A percentile compares a stretch with the other conserved stretches of the same genome.
These are phyloP conservation scores for zebrafish (Danio rerio) DNA, from an alignment of 2,113 vertebrate species.

Conservation along the genomic window DNA sequence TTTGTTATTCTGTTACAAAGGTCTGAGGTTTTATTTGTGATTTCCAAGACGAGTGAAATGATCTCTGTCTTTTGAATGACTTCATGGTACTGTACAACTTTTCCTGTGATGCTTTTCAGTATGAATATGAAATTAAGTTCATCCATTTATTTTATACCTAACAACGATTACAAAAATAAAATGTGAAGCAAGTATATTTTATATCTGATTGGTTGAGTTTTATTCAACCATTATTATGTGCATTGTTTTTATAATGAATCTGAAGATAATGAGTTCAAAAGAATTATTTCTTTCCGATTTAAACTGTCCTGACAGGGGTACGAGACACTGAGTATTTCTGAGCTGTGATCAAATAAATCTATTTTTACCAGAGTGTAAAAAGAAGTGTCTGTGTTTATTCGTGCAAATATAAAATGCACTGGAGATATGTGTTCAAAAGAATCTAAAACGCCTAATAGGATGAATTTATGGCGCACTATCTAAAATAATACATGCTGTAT, in stretches of 20 bases:
- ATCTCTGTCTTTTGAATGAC: slow-evolving; percentile 22
- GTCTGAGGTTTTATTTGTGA: background rate
- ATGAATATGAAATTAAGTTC: slow-evolving; percentile 8
- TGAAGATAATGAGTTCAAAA: slow-evolving; percentile 64
- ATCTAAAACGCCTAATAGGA: too few relatives aligned
- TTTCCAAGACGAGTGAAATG: background rate
- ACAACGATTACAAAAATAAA: background rate
- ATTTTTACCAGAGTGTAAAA: slow-evolving; percentile 43
- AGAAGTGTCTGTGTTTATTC: background rate
- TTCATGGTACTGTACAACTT: background rate
- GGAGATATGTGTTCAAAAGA: too few relatives aligned
- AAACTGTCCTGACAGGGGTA: slow-evolving; percentile 13
- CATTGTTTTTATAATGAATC: slow-evolving; percentile 2
- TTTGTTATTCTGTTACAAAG: too few relatives aligned
- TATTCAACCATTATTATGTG: slow-evolving; percentile 76
- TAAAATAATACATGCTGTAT: too few relatives aligned
- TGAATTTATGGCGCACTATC: too few relatives aligned
- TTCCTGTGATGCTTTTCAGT: background rate
- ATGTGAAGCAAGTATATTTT: slow-evolving; percentile 14
- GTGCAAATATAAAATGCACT: too few relatives aligned
- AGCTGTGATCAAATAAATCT: slow-evolving; percentile 56
- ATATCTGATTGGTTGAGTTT: slow-evolving; percentile 83
- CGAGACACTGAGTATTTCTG: slow-evolving; percentile 48
- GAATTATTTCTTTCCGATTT: background rate
- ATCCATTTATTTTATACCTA: slow-evolving; percentile 12